Evolutionary conservation across 2,888 invertebrate species (phyloP).

Genomic region (Fragum fragum): DNA sequence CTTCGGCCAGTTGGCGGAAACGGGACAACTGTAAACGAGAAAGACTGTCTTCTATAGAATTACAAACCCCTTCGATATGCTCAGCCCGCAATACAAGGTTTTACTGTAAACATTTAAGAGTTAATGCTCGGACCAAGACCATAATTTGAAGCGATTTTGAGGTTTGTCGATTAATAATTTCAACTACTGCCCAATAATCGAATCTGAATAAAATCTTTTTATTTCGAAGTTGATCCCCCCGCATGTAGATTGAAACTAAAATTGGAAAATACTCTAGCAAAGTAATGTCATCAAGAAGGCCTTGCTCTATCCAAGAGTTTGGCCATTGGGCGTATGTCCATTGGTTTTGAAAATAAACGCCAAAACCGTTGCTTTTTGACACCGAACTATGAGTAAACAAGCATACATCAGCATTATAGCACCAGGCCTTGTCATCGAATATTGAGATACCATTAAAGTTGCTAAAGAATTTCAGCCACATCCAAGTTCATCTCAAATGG

Average conservation of each 20-base stretch:
- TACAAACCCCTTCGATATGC: conserved; percentile 34
- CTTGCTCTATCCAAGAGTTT: neutral
- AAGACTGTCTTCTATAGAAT: conserved; percentile 33
- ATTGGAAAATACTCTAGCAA: conserved; percentile 39
- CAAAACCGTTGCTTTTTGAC: conserved; percentile 11
- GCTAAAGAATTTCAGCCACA: conserved; percentile 12
- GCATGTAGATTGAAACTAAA: too few species aligned
- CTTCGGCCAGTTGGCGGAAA: conserved; percentile 34
- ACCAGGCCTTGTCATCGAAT: conserved; percentile 44
- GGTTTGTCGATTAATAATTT: conserved; percentile 37
- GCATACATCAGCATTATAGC: conserved; percentile 2
- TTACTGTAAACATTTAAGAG: conserved; percentile 36
- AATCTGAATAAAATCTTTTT: conserved; percentile 39
- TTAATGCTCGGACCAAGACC: conserved; percentile 40
- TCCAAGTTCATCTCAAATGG: neutral
- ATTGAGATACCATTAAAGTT: conserved; percentile 33
- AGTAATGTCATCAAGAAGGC: conserved; percentile 23
- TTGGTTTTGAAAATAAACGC: neutral
- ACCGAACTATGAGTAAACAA: conserved; percentile 9
- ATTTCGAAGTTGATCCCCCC: conserved; percentile 32
- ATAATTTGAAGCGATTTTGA: conserved; percentile 32
- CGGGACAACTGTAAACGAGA: too few species aligned
- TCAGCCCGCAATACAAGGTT: conserved; percentile 46
- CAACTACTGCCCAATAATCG: conserved; percentile 34
- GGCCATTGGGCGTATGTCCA: conserved; percentile 24